phyloP scores from a whole-genome alignment of 1,140 invertebrate species.

The Varroa destructor region DNA sequence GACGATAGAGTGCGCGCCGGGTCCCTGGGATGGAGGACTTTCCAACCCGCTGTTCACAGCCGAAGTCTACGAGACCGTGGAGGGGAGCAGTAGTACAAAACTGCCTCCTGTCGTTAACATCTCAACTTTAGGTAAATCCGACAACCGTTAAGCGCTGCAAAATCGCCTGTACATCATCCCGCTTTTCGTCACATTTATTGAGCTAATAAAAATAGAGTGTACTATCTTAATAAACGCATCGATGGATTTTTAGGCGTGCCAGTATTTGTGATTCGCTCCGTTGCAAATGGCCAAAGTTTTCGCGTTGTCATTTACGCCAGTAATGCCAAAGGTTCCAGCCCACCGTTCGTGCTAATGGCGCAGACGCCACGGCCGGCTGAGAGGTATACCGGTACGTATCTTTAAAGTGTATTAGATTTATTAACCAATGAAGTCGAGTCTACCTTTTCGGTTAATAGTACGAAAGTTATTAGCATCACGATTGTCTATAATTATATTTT shows the following conservation, averaged over 20 bases:
- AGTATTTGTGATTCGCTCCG: constrained; percentile 17
- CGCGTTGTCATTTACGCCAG: constrained; percentile 52
- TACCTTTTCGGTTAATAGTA: too few species aligned
- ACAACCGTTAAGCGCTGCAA: too few species aligned
- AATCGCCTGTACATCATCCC: too few species aligned
- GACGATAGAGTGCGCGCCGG: constrained; percentile 59
- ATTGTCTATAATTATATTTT: too few species aligned
- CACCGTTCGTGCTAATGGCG: constrained; percentile 39
- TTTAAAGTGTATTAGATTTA: too few species aligned
- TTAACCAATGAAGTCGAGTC: too few species aligned
- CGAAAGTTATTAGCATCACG: too few species aligned
- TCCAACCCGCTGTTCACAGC: constrained; percentile 17
- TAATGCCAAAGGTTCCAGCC: constrained; percentile 55
- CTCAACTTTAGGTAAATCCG: constrained; percentile 10
- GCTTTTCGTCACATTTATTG: too few species aligned
- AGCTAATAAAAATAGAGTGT: too few species aligned
- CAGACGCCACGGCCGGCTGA: constrained; percentile 33
- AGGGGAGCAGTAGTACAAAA: constrained; percentile 12
- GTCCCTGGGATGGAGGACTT: constrained; percentile 63
- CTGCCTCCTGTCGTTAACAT: constrained; percentile 14
- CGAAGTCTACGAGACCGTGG: constrained; percentile 19
- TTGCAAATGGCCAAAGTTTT: constrained; percentile 30
- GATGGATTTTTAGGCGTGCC: constrained; percentile 1
- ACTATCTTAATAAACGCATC: too few species aligned
- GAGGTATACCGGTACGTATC: constrained; percentile 31